Evolutionary conservation across 2,113 vertebrate genomes (phyloP).

Genomic region (Entelurus aequoreus): DNA sequence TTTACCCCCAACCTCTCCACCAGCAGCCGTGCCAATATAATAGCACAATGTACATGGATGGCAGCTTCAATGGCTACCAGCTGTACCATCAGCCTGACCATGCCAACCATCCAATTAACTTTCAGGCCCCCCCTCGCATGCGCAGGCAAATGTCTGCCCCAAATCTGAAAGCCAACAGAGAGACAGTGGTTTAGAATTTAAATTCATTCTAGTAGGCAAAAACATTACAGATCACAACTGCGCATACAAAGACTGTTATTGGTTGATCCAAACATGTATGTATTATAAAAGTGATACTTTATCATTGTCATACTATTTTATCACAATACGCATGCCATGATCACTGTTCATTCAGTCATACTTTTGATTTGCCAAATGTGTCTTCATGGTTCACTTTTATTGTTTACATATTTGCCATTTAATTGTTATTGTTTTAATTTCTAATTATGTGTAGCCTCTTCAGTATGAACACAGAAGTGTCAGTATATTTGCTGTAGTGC

Average conservation of each 20-base stretch:
- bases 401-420: conserved; percentile 53
- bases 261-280: conserved; percentile 60
- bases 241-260: conserved; percentile 52
- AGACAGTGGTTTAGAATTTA: conserved; percentile 82
- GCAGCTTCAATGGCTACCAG: conserved; percentile 51
- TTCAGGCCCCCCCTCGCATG: conserved; percentile 87
- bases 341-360: conserved; percentile 37
- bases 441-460: conserved; percentile 39
- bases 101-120: conserved; percentile 68
- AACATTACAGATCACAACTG: conserved; percentile 68
- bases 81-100: conserved; percentile 70
- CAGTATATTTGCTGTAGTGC: conserved; percentile 11
- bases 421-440: conserved; percentile 29
- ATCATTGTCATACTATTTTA: conserved; percentile 34
- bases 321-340: conserved; percentile 17
- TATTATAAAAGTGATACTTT: conserved; percentile 47
- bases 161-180: conserved; percentile 89
- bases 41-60: conserved; percentile 46
- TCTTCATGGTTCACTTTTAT: conserved; percentile 35
- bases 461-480: conserved; percentile 24
- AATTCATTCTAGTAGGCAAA: conserved; percentile 51
- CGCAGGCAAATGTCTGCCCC: conserved; percentile 92
- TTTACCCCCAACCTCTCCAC: conserved; percentile 46
- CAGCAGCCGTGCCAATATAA: conserved; percentile 66
- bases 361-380: conserved; percentile 58